These are phyloP conservation scores for Tetranychus cinnabarinus DNA, from an alignment of 1,140 invertebrate genomes.

Conservation along the genomic window DNA sequence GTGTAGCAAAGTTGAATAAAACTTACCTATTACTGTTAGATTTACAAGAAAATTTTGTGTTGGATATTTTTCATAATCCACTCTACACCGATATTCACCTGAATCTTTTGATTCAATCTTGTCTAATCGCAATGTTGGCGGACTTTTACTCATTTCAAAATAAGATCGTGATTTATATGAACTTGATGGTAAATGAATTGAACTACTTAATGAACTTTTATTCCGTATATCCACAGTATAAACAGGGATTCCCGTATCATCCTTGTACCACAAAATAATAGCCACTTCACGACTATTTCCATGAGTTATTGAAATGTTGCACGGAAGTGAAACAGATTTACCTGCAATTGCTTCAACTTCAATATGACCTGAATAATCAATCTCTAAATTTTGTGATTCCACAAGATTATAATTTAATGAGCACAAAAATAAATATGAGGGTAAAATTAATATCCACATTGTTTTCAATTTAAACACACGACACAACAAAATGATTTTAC, in stretches of 20 bases:
- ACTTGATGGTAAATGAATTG: constrained; percentile 1
- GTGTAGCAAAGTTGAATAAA: too few relatives aligned
- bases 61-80: constrained; percentile 65
- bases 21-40: constrained; percentile 13
- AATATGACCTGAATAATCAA: neutral
- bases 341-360: constrained; percentile 34
- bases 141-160: constrained; percentile 13
- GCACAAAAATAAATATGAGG: too few relatives aligned
- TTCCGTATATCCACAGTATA: constrained; percentile 12
- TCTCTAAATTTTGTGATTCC: too few relatives aligned
- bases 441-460: too few relatives aligned
- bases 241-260: constrained; percentile 17
- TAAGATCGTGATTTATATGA: constrained; percentile 7
- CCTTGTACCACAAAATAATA: constrained; percentile 63
- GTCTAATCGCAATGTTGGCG: constrained; percentile 47
- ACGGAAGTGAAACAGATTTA: constrained; percentile 45
- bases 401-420: too few relatives aligned
- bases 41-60: constrained; percentile 25
- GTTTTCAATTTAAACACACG: too few relatives aligned
- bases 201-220: neutral
- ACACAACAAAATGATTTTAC: too few relatives aligned
- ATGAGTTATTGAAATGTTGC: constrained; percentile 41
- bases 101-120: constrained; percentile 50
- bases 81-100: constrained; percentile 62
- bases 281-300: constrained; percentile 37